A percentile compares a stretch with the other conserved stretches of the same genome.
These are phyloP conservation scores for Lacanobia oleracea DNA, from an alignment of 2,888 invertebrate species.

Conservation along the genomic window DNA sequence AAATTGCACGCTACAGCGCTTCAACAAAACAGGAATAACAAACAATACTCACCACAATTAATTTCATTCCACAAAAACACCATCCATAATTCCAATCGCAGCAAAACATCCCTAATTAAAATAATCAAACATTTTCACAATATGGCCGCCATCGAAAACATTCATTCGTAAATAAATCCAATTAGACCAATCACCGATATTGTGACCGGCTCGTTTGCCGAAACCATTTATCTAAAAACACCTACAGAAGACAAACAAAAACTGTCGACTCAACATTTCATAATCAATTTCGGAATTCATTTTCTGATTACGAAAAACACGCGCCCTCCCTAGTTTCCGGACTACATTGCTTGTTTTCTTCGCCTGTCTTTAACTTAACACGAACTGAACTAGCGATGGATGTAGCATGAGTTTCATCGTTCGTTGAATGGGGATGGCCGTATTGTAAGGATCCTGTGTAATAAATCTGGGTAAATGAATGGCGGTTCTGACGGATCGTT, in stretches of 20 bases:
- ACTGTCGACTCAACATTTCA: slow-evolving; percentile 83
- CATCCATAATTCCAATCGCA: slow-evolving; percentile 27
- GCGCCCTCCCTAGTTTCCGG: slow-evolving; percentile 5
- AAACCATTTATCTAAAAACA: slow-evolving; percentile 76
- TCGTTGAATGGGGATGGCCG: slow-evolving; percentile 63
- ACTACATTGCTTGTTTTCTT: slow-evolving; percentile 46
- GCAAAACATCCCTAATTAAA: slow-evolving; percentile 40
- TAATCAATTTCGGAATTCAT: slow-evolving; percentile 80
- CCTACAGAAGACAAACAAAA: slow-evolving; percentile 77
- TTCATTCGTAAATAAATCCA: slow-evolving; percentile 59
- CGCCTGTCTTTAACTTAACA: slow-evolving; percentile 21
- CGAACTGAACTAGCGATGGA: slow-evolving; percentile 69
- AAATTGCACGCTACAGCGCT: slow-evolving; percentile 2
- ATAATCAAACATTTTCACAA: slow-evolving; percentile 60
- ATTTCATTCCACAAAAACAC: slow-evolving; percentile 41
- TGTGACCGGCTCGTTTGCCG: slow-evolving; percentile 60
- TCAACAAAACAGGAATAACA: slow-evolving; percentile 10
- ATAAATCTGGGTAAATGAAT: slow-evolving; percentile 89
- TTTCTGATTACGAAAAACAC: slow-evolving; percentile 48
- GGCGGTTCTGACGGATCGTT: slow-evolving; percentile 87
- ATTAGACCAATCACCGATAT: slow-evolving; percentile 60
- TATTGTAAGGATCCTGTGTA: slow-evolving; percentile 79
- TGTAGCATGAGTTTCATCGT: slow-evolving; percentile 48
- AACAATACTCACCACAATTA: slow-evolving; percentile 32
- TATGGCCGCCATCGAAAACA: slow-evolving; percentile 38